phyloP scores from a whole-genome alignment of 2,797 vertebrate genomes.

The Pyrocephalus nanus region DNA sequence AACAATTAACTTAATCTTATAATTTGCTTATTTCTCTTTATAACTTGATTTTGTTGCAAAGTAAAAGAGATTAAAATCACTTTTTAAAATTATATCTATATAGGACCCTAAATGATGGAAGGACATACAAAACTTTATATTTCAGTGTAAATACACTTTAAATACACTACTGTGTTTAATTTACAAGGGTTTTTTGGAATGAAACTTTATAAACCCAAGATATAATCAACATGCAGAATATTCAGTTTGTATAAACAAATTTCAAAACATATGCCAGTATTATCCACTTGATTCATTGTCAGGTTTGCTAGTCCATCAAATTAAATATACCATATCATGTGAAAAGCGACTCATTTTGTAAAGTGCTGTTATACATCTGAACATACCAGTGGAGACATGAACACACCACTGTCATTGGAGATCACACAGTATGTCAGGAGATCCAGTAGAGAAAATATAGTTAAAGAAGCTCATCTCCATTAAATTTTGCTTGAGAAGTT shows the following conservation, averaged over 20 bases:
- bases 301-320: not conserved
- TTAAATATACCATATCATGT: not conserved
- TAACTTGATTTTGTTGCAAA: not conserved
- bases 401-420: not conserved
- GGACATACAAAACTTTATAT: not conserved
- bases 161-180: not conserved
- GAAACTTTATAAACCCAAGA: not conserved
- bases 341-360: not conserved
- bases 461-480: not conserved
- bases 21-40: not conserved
- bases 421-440: not conserved
- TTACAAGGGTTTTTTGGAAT: not conserved
- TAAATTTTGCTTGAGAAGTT: not conserved
- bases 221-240: not conserved
- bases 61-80: not conserved
- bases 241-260: not conserved
- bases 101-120: not conserved
- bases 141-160: not conserved
- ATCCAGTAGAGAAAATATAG: not conserved
- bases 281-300: not conserved
- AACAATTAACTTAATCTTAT: not conserved
- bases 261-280: not conserved
- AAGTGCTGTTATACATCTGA: not conserved
- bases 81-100: not conserved
- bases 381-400: not conserved